Percentiles rank a stretch among this genome's conserved stretches.
phyloP scores from a whole-genome alignment of 2,113 vertebrate species.

The Caloenas nicobarica region DNA sequence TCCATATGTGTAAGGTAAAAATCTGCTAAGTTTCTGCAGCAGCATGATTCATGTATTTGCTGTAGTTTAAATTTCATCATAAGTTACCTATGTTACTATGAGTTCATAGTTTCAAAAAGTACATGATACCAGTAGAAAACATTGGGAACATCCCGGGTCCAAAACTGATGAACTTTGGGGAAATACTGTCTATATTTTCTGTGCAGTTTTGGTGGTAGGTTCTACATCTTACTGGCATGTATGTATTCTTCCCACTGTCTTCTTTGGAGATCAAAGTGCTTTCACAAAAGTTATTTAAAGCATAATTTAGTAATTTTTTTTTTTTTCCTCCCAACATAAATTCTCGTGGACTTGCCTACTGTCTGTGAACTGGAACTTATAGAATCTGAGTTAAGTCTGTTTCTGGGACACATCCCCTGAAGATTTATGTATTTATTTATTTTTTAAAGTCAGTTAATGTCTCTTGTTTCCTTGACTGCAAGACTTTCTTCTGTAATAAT shows the following conservation, averaged over 20 bases:
- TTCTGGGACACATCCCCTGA: neutral
- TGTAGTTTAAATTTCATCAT: constrained; percentile 1
- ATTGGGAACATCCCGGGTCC: neutral
- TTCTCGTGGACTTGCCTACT: neutral
- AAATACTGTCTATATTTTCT: neutral
- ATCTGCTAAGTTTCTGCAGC: constrained; percentile 69
- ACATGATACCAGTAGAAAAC: neutral
- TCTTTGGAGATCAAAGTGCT: neutral
- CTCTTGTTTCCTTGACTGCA: neutral
- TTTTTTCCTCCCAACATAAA: neutral
- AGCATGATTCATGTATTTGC: constrained; percentile 44
- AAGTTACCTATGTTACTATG: neutral
- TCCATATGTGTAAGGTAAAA: constrained; percentile 65
- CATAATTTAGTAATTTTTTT: neutral
- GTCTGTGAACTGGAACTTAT: neutral
- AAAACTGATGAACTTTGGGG: neutral
- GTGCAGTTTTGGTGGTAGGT: neutral
- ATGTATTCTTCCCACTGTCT: neutral
- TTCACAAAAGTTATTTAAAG: neutral
- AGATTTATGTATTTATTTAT: no score
- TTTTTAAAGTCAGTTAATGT: neutral
- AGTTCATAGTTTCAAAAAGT: constrained; percentile 35
- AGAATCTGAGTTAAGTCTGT: neutral
- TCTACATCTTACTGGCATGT: neutral
- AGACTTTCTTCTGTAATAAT: neutral